These are phyloP conservation scores for Festucalex cinctus DNA, from an alignment of 2,113 vertebrate species.

Conservation along the genomic window DNA sequence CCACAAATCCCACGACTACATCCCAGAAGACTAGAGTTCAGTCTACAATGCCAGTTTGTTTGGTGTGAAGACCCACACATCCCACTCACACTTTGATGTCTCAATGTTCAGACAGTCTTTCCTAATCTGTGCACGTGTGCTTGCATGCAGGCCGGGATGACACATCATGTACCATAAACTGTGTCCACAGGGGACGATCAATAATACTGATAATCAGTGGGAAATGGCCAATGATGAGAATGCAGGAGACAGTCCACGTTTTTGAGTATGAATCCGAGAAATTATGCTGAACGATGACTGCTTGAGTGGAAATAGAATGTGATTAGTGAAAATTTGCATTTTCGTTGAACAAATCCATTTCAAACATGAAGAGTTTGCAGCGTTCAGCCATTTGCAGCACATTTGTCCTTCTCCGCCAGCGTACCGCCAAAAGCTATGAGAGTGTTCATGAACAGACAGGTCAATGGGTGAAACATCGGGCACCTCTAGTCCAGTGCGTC, in stretches of 20 bases:
- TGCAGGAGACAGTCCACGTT: slow-evolving; percentile 1
- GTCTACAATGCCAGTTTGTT: slow-evolving; percentile 15
- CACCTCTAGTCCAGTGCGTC: too few species aligned
- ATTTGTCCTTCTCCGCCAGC: too few species aligned
- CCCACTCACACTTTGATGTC: slow-evolving; percentile 3
- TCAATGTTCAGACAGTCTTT: neutral
- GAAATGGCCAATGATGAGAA: slow-evolving; percentile 24
- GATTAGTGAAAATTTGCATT: neutral
- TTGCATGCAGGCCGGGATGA: slow-evolving; percentile 8
- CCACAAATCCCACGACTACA: neutral
- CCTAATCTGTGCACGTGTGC: neutral
- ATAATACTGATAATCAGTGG: slow-evolving; percentile 50
- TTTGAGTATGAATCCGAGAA: slow-evolving; percentile 18
- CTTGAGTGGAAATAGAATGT: neutral
- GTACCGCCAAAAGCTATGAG: too few species aligned
- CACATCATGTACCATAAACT: slow-evolving; percentile 10
- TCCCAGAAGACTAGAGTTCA: slow-evolving; percentile 41
- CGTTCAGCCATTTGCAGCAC: too few species aligned
- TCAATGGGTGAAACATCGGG: too few species aligned
- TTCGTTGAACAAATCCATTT: too few species aligned
- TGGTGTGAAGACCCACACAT: slow-evolving; percentile 11
- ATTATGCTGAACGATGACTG: slow-evolving; percentile 8
- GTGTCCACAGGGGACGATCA: slow-evolving; percentile 46
- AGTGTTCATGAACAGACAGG: too few species aligned
- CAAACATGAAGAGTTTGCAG: too few species aligned